Evolutionary conservation across 1,140 invertebrate species (phyloP).

Genomic region (Antheraea pernyi): DNA sequence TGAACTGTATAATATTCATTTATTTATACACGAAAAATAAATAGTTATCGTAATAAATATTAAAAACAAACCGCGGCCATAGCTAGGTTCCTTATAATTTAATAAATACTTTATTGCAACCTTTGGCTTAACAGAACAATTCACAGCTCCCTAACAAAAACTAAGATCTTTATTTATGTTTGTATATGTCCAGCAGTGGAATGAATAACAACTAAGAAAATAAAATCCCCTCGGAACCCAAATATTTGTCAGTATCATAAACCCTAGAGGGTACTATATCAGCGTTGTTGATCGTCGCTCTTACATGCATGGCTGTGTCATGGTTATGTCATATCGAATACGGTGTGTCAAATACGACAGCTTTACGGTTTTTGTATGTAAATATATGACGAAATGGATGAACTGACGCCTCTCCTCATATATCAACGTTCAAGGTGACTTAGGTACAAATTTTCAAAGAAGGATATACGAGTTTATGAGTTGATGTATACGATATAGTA

Average conservation of each 20-base stretch:
- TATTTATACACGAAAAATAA: too few relatives aligned
- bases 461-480: not conserved
- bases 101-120: too few relatives aligned
- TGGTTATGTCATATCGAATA: slow-evolving; percentile 24
- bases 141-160: too few relatives aligned
- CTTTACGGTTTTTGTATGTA: slow-evolving; percentile 9
- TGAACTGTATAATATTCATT: too few relatives aligned
- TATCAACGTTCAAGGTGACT: slow-evolving; percentile 24
- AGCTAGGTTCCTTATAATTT: too few relatives aligned
- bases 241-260: not conserved
- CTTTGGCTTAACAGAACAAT: too few relatives aligned
- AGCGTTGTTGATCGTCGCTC: slow-evolving; percentile 2
- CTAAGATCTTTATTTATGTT: too few relatives aligned
- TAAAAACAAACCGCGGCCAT: too few relatives aligned
- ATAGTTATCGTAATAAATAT: too few relatives aligned
- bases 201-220: not conserved
- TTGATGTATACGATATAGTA: too few relatives aligned
- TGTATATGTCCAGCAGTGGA: too few relatives aligned
- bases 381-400: slow-evolving; percentile 45
- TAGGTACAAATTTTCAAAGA: not conserved
- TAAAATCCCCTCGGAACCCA: not conserved
- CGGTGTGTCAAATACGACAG: slow-evolving; percentile 37
- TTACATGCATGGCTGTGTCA: slow-evolving; percentile 27
- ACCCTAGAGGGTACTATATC: not conserved
- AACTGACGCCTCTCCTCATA: slow-evolving; percentile 35